Evolutionary conservation across 2,888 invertebrate species (phyloP), one percentile per base, ranked within the genome.

Genomic region (Acleris literana): DNA sequence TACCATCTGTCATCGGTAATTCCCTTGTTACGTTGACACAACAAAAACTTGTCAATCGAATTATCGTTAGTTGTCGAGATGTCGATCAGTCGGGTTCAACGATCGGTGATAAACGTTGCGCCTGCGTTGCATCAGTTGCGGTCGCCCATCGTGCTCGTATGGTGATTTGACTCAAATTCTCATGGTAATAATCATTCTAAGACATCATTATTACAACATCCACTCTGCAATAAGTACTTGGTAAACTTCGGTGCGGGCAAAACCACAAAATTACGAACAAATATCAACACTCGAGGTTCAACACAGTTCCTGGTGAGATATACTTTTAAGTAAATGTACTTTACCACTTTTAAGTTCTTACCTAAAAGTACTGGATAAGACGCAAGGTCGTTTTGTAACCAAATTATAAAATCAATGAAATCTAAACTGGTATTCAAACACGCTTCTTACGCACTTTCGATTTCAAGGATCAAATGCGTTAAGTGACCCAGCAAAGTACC

Each of bases 21-120:
- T 54, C 55, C 51, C 33, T 44, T 43, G 53, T 57, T 56, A 64
- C 51, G 51, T 49, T 7, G 49, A 43, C 43, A 53, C 49, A 61
- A 68, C 64, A 64, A 71, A 63, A 63, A 63, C 69, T 69, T 66
- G 54, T 74, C 74, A 80, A 82, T 81, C 78, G 81, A 74, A 80
- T 71, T 68, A 78, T 79, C 81, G 73, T 79, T 78, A 79, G 73
- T 61, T 67, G 78, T 75, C 79, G 72, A 75, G 77, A 79, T 84
- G 84, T 86, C 82, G 82, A 87, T 88, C 84, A 75, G 79, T 63
- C 70, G 76, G 73, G 85, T 85, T 82, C 84, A 76, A 77, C 79
- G 84, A 72, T 81, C 83, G 79, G 75, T 78, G 78, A 83, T 80
- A 84, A 83, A 86, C 86, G 86, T 83, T 85, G 85, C 81, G 85